Conservation (phyloP, 1,140 invertebrate genomes). For the Sminthurides bifidus region DNA sequence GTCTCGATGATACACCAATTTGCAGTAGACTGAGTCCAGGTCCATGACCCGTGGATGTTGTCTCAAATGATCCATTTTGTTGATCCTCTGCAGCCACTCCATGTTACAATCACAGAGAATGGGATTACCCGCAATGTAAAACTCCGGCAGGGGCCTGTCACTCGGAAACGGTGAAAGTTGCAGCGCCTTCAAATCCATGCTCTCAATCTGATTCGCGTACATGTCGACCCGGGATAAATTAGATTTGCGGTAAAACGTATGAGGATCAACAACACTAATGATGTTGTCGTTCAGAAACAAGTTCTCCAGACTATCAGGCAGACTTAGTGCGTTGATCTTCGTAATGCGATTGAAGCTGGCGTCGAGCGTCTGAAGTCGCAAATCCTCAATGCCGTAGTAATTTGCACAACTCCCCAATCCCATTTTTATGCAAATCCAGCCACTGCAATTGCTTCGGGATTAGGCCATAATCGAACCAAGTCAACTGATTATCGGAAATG, state of each 20-base stretch:
- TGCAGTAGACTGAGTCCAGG: slow-evolving; percentile 78
- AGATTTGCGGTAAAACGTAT: slow-evolving; percentile 68
- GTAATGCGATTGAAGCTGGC: slow-evolving; percentile 69
- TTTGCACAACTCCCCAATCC: slow-evolving; percentile 67
- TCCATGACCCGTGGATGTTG: slow-evolving; percentile 84
- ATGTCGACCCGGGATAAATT: slow-evolving; percentile 72
- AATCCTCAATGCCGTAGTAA: slow-evolving; percentile 52
- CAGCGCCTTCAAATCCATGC: slow-evolving; percentile 66
- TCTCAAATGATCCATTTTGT: slow-evolving; percentile 48
- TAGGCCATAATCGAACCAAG: slow-evolving; percentile 79
- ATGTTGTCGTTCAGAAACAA: slow-evolving; percentile 72
- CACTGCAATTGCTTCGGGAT: slow-evolving; percentile 69
- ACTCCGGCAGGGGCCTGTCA: slow-evolving; percentile 58
- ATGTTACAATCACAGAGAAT: slow-evolving; percentile 77
- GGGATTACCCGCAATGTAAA: slow-evolving; percentile 76
- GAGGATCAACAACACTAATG: slow-evolving; percentile 61
- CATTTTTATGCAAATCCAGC: slow-evolving; percentile 81
- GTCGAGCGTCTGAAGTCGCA: slow-evolving; percentile 63
- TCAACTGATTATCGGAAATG: slow-evolving; percentile 76
- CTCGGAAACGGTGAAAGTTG: slow-evolving; percentile 56
- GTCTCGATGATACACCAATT: slow-evolving; percentile 70
- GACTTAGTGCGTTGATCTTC: slow-evolving; percentile 49
- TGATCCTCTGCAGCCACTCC: slow-evolving; percentile 76
- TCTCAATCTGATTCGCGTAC: slow-evolving; percentile 69
- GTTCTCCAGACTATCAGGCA: slow-evolving; percentile 64